These are phyloP conservation scores for Bucco capensis DNA, from an alignment of 2,113 vertebrate species.

Conservation along the genomic window DNA sequence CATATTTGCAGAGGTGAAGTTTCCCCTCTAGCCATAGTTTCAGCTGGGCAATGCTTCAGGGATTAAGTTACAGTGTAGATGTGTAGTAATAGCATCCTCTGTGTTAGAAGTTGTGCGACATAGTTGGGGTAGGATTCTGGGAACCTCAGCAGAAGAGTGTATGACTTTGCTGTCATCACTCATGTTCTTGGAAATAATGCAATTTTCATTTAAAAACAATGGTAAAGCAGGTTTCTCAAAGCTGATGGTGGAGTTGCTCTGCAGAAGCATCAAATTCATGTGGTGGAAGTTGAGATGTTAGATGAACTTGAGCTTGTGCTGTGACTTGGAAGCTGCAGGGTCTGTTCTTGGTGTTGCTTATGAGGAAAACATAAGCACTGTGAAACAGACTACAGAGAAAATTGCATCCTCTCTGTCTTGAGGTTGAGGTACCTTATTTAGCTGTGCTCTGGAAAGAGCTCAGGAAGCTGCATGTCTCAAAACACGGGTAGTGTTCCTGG, in stretches of 20 bases:
- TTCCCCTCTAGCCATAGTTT: not conserved
- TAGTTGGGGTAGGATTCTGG: not conserved
- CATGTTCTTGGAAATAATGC: not conserved
- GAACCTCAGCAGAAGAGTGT: not conserved
- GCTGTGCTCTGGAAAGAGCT: not conserved
- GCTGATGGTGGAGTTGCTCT: not conserved
- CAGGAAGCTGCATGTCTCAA: not conserved
- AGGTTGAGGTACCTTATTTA: not conserved
- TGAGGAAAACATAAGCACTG: not conserved
- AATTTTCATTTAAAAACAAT: not conserved
- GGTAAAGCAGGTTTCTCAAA: not conserved
- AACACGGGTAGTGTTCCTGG: not conserved
- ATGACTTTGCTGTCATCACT: not conserved
- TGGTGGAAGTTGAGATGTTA: not conserved
- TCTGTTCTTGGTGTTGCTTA: not conserved
- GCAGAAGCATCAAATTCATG: not conserved
- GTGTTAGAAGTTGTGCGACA: not conserved
- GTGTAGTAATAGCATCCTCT: not conserved
- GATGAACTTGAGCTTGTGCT: not conserved
- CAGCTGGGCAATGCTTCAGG: not conserved
- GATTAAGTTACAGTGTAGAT: not conserved
- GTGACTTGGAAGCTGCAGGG: not conserved
- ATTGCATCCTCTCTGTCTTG: not conserved
- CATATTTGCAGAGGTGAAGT: not conserved
- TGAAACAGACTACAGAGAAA: not conserved